These are phyloP conservation scores for Scaptomyza parva DNA, from an alignment of 2,888 invertebrate genomes.

Conservation along the genomic window DNA sequence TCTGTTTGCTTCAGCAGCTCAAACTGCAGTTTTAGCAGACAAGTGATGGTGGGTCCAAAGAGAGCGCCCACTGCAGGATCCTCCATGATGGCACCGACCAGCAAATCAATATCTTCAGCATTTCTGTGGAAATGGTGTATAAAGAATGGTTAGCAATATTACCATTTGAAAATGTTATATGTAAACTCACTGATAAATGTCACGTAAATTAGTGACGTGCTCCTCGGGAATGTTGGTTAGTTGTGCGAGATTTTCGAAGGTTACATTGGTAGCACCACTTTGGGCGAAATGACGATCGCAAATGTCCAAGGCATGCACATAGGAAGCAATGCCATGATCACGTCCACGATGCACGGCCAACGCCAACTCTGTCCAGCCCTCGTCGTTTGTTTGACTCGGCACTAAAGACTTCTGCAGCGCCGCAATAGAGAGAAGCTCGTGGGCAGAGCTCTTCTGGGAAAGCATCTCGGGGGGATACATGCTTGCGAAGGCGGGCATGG, in stretches of 20 bases:
- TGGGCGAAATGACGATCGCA: slow-evolving; percentile 85
- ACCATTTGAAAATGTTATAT: not conserved
- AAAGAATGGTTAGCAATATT: not conserved
- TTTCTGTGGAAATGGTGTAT: slow-evolving; percentile 83
- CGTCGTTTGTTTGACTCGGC: slow-evolving; percentile 84
- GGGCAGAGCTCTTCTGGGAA: slow-evolving; percentile 87
- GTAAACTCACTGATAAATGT: slow-evolving; percentile 88
- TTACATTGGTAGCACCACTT: slow-evolving; percentile 70
- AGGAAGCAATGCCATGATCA: slow-evolving; percentile 93
- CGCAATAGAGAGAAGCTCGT: slow-evolving; percentile 88
- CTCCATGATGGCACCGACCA: slow-evolving; percentile 94
- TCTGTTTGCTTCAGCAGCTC: slow-evolving; percentile 93
- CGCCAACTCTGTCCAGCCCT: slow-evolving; percentile 86
- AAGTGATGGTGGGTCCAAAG: slow-evolving; percentile 95
- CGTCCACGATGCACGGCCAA: slow-evolving; percentile 88
- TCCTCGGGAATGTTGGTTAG: slow-evolving; percentile 84
- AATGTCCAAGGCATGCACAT: slow-evolving; percentile 88
- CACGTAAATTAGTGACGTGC: slow-evolving; percentile 88
- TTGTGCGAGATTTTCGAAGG: slow-evolving; percentile 75
- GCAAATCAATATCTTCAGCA: slow-evolving; percentile 92
- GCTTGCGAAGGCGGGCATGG: slow-evolving; percentile 90
- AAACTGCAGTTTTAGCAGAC: slow-evolving; percentile 93
- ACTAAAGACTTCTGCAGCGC: slow-evolving; percentile 86
- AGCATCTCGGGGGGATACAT: slow-evolving; percentile 91
- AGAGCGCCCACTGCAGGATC: slow-evolving; percentile 91